phyloP scores from a whole-genome alignment of 1,140 invertebrate species.

The Listronotus bonariensis region DNA sequence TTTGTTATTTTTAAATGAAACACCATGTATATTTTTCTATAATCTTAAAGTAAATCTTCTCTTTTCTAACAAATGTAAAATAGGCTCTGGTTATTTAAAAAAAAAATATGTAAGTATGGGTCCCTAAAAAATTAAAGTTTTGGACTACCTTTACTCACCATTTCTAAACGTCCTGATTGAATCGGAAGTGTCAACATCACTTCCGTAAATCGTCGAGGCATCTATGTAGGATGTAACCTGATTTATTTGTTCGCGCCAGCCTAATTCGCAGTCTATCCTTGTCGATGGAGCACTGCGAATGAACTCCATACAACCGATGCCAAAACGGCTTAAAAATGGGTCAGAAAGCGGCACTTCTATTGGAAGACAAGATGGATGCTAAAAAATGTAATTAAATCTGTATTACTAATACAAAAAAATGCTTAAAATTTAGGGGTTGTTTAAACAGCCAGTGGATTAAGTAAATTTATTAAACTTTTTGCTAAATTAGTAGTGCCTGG shows the following conservation, averaged over 20 bases:
- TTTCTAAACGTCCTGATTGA: slow-evolving; percentile 72
- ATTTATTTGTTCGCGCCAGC: slow-evolving; percentile 75
- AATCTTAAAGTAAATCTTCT: too few relatives aligned
- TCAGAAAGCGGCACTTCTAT: slow-evolving; percentile 75
- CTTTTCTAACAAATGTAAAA: too few relatives aligned
- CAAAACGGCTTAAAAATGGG: slow-evolving; percentile 69
- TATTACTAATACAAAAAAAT: too few relatives aligned
- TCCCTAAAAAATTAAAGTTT: too few relatives aligned
- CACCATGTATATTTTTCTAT: too few relatives aligned
- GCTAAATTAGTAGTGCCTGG: too few relatives aligned
- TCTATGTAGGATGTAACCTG: slow-evolving; percentile 90
- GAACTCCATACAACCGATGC: slow-evolving; percentile 77
- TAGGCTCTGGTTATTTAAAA: too few relatives aligned
- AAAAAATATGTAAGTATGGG: too few relatives aligned
- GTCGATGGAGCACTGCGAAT: slow-evolving; percentile 73
- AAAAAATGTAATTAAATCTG: slow-evolving; percentile 21
- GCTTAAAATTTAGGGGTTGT: too few relatives aligned
- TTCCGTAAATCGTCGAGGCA: slow-evolving; percentile 90
- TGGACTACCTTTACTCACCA: slow-evolving; percentile 55
- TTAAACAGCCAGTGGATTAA: too few relatives aligned
- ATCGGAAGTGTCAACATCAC: slow-evolving; percentile 75
- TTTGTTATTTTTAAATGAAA: too few relatives aligned
- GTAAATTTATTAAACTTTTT: too few relatives aligned
- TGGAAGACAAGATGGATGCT: slow-evolving; percentile 84
- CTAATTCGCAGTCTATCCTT: slow-evolving; percentile 70